Percentiles rank a stretch among this genome's conserved stretches.
Evolutionary conservation across 2,797 vertebrate genomes (phyloP).

Genomic region (Argyrosomus regius): DNA sequence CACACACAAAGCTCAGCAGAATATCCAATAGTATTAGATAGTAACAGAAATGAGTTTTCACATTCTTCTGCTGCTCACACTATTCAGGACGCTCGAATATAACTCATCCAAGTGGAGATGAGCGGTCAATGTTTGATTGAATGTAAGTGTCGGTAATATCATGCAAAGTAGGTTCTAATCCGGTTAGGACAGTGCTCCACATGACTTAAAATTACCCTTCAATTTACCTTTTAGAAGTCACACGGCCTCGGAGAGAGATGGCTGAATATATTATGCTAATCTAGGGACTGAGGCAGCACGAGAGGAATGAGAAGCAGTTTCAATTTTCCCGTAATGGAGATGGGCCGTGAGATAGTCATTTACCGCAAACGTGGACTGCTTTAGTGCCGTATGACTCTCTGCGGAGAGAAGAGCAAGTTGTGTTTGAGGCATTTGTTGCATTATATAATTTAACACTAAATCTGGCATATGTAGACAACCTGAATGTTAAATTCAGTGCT

Average conservation of each 20-base stretch:
- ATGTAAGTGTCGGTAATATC: conserved; percentile 47
- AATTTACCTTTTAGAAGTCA: conserved; percentile 49
- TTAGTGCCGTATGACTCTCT: conserved; percentile 11
- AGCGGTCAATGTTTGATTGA: conserved; percentile 43
- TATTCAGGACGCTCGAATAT: conserved; percentile 25
- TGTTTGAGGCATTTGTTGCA: conserved; percentile 1
- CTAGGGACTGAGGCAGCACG: conserved; percentile 20
- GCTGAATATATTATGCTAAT: conserved; percentile 64
- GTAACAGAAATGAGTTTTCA: conserved; percentile 16
- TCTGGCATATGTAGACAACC: not conserved
- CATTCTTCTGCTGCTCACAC: conserved; percentile 22
- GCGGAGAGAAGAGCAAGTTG: not conserved
- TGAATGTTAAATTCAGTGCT: not conserved
- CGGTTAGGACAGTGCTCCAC: conserved; percentile 28
- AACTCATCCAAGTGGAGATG: conserved; percentile 11
- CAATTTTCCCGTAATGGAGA: conserved; percentile 34
- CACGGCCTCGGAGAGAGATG: conserved; percentile 37
- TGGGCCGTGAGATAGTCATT: conserved; percentile 21
- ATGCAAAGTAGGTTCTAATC: conserved; percentile 61
- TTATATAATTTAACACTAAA: not conserved
- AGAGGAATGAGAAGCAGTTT: conserved; percentile 44
- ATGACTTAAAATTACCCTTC: conserved; percentile 53
- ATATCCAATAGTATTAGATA: conserved; percentile 7
- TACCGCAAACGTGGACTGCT: conserved; percentile 10
- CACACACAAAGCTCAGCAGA: conserved; percentile 9